Base-by-base conservation (phyloP, 1,140 invertebrate genomes). In the Aphelinus atriplicis region DNA sequence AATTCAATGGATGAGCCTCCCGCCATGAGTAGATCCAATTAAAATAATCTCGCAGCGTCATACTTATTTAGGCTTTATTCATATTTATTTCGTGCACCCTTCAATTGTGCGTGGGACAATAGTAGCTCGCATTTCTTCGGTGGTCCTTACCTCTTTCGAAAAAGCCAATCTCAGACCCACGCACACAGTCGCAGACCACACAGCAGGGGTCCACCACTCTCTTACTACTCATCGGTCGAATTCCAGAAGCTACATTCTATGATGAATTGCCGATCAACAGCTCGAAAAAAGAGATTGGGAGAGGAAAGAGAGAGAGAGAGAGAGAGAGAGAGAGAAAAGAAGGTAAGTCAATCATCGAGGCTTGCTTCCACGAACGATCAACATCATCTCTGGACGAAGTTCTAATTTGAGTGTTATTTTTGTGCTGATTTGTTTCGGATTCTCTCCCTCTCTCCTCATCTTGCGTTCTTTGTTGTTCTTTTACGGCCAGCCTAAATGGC, bases 161-260 rank as follows among this genome's bases (percentile, higher is more conserved):
- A 67, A 61, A 73, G n/a, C 47, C 55, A 58, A 73, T 65, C 46
- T 56, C 55, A 46, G 3, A 47, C 1, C 55, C 55, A 26, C 56
- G 51, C 48, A 67, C 55, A 72, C 45, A 65, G 55, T 26, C 57
- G 10, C 56, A 80, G 86, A 86, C 86, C 84, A 87, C 85, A 86
- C 85, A 86, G 82, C 81, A 81, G 79, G 84, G 78, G 70, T 80
- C 77, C 73, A 62, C 76, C 74, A 78, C 77, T 9, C 42, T 60
- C 42, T 55, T 42, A 4, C 75, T 76, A 76, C 79, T 78, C 75
- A 68, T 70, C 71, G 72, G 79, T 80, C 84, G 80, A 86, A 86
- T 87, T 87, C 84, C 86, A 86, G 81, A 85, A 86, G 84, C 83
- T 83, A 84, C 83, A 84, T 85, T 86, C 85, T 87, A 87, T 87